Percentiles rank a stretch among this genome's conserved stretches.
Conservation (phyloP, 2,888 invertebrate species). For the Atrina japonica region DNA sequence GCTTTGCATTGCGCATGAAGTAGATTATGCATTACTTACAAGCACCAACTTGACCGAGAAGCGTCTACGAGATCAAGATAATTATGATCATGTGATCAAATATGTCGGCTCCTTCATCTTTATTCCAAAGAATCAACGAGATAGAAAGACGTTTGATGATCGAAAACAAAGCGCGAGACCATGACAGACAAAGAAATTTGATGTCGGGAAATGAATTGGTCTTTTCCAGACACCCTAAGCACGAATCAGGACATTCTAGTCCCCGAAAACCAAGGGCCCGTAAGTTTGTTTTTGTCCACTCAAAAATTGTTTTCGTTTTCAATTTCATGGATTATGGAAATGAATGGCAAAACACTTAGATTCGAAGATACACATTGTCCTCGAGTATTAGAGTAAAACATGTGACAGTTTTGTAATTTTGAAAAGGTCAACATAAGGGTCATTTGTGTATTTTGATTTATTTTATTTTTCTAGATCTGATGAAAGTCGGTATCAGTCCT, state of each 20-base stretch:
- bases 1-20: no score
- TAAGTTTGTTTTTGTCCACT: conserved; percentile 77
- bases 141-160: conserved; percentile 90
- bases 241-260: conserved; percentile 58
- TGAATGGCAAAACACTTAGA: background rate
- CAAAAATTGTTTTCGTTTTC: no score
- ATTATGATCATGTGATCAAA: conserved; percentile 59
- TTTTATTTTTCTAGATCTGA: background rate
- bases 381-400: no score
- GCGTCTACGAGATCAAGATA: conserved; percentile 20
- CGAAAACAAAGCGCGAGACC: conserved; percentile 85
- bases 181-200: conserved; percentile 82
- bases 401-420: background rate
- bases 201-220: conserved; percentile 36
- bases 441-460: background rate
- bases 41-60: no score
- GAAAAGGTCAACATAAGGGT: background rate
- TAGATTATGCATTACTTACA: no score
- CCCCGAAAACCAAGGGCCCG: conserved; percentile 85
- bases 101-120: conserved; percentile 82
- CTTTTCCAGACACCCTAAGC: conserved; percentile 43
- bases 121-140: conserved; percentile 90
- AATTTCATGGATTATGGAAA: no score
- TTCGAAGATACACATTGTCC: no score
- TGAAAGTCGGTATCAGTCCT: no score